Conservation (phyloP, 2,888 invertebrate species). For the Chrysotoxum bicinctum region DNA sequence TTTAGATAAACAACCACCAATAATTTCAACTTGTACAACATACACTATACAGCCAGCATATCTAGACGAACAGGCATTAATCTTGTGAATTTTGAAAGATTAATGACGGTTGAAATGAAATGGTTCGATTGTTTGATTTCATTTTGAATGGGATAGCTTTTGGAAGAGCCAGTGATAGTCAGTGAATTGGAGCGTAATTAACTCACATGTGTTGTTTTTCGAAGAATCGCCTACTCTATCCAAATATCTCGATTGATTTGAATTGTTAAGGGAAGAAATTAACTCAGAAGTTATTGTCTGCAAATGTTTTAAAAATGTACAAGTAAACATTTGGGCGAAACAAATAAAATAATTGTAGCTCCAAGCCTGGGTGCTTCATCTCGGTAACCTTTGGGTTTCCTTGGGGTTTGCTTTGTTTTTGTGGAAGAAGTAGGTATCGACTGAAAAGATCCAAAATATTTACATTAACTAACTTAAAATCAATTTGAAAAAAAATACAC, state of each 20-base stretch:
- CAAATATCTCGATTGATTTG: background rate
- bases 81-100: slow-evolving; percentile 56
- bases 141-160: background rate
- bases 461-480: too few relatives aligned
- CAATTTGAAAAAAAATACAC: too few relatives aligned
- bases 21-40: background rate
- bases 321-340: too few relatives aligned
- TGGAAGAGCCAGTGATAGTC: slow-evolving; percentile 12
- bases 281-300: too few relatives aligned
- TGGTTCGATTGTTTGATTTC: slow-evolving; percentile 26
- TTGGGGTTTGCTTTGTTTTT: too few relatives aligned
- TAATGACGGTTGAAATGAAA: slow-evolving; percentile 49
- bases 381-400: too few relatives aligned
- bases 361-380: too few relatives aligned
- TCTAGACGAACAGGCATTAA: slow-evolving; percentile 29
- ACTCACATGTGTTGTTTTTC: slow-evolving; percentile 35
- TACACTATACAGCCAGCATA: background rate
- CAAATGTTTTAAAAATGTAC: too few relatives aligned
- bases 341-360: too few relatives aligned
- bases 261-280: background rate
- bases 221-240: background rate
- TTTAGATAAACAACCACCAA: slow-evolving; percentile 15
- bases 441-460: too few relatives aligned
- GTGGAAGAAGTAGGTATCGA: too few relatives aligned
- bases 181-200: slow-evolving; percentile 42